Percentiles rank a stretch among this genome's conserved stretches.
Conservation (phyloP, 2,797 vertebrate genomes). For the Synanceia verrucosa region DNA sequence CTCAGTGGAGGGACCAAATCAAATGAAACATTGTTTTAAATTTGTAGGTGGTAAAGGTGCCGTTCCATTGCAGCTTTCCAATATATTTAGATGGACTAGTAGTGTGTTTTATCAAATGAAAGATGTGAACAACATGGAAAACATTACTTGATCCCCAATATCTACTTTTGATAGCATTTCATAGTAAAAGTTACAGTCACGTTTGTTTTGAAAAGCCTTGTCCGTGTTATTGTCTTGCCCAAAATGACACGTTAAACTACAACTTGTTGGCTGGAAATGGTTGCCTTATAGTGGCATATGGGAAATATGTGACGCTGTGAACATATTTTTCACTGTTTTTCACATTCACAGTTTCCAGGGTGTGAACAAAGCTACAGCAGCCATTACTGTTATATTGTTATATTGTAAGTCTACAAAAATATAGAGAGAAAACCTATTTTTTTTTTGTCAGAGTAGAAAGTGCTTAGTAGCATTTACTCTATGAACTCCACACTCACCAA, state of each 20-base stretch:
- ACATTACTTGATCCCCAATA: neutral
- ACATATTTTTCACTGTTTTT: slow-evolving; percentile 43
- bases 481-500: slow-evolving; percentile 14
- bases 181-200: neutral
- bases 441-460: slow-evolving; percentile 2
- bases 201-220: neutral
- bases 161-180: neutral
- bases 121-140: neutral
- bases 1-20: no score
- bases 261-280: neutral
- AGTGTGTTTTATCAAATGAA: neutral
- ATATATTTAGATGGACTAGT: neutral
- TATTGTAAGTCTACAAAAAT: slow-evolving; percentile 6
- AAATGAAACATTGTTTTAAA: neutral
- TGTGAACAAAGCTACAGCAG: slow-evolving; percentile 37
- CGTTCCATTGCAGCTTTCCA: neutral
- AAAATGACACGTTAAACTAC: neutral
- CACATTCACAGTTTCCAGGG: slow-evolving; percentile 49
- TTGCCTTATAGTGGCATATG: slow-evolving; percentile 28
- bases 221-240: neutral
- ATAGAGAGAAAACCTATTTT: neutral
- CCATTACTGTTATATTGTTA: slow-evolving; percentile 4
- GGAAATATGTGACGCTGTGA: slow-evolving; percentile 19
- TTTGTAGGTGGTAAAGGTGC: neutral
- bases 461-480: slow-evolving; percentile 36